These are phyloP conservation scores for Selenia dentaria DNA, from an alignment of 2,888 invertebrate species.

Conservation along the genomic window DNA sequence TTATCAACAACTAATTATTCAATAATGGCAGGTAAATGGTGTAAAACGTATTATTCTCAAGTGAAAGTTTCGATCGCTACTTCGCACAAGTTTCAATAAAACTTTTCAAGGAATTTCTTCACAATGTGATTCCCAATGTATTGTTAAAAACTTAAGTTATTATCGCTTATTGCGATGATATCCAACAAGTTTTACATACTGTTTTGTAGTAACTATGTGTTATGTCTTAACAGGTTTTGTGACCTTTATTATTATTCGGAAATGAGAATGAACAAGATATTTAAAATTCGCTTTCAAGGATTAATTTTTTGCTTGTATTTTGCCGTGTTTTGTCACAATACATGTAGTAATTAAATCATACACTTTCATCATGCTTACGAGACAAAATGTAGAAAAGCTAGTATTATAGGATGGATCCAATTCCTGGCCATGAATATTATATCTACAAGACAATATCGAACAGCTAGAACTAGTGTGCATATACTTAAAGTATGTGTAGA, in stretches of 20 bases:
- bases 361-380: constrained; percentile 19
- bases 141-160: background rate
- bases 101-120: constrained; percentile 1
- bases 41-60: constrained; percentile 34
- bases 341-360: background rate
- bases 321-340: constrained; percentile 7
- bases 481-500: too few species aligned
- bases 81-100: background rate
- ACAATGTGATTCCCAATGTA: background rate
- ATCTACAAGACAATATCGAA: too few species aligned
- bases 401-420: too few species aligned
- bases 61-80: constrained; percentile 60
- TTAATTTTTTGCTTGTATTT: constrained; percentile 9
- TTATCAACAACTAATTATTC: constrained; percentile 42
- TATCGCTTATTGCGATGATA: background rate
- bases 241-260: constrained; percentile 20
- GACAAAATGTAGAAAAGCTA: too few species aligned
- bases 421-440: too few species aligned
- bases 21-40: constrained; percentile 57
- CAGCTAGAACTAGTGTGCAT: too few species aligned
- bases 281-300: constrained; percentile 20
- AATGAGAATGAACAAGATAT: constrained; percentile 10
- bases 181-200: background rate
- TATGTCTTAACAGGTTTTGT: constrained; percentile 22
- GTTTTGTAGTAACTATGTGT: background rate